These are phyloP conservation scores for Caenorhabditis becei DNA, from an alignment of 2,888 invertebrate species.

Conservation along the genomic window DNA sequence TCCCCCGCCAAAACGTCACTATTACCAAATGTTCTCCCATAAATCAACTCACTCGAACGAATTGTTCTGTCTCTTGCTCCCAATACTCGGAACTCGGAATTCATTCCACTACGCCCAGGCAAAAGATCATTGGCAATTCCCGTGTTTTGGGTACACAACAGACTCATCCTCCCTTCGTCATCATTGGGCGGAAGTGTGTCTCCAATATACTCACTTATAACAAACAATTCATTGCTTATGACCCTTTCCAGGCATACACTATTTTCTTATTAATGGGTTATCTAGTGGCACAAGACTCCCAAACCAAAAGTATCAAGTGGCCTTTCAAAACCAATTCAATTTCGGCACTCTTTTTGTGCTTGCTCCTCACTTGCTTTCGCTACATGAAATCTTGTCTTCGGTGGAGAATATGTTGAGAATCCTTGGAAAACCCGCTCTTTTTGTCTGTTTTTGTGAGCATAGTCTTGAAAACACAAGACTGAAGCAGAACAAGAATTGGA, in stretches of 20 bases:
- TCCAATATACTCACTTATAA: constrained; percentile 17
- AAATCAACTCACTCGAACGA: constrained; percentile 24
- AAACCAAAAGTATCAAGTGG: constrained; percentile 65
- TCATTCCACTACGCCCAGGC: background rate
- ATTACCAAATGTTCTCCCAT: constrained; percentile 18
- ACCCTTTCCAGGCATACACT: constrained; percentile 19
- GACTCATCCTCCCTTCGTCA: constrained; percentile 6
- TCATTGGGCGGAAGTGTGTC: constrained; percentile 16
- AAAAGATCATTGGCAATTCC: constrained; percentile 15
- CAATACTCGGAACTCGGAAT: constrained; percentile 1
- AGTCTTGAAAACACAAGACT: too few relatives aligned
- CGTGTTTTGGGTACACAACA: constrained; percentile 7
- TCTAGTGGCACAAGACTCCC: constrained; percentile 36
- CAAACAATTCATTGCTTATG: constrained; percentile 55
- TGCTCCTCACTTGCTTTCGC: constrained; percentile 23
- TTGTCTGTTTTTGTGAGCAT: too few relatives aligned
- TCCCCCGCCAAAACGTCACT: constrained; percentile 11
- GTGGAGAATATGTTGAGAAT: constrained; percentile 1
- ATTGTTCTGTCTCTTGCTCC: constrained; percentile 6
- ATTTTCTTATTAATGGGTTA: constrained; percentile 60
- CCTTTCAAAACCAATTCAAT: constrained; percentile 62
- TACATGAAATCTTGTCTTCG: constrained; percentile 26
- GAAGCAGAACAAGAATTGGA: background rate
- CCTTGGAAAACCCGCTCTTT: background rate
- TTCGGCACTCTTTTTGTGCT: constrained; percentile 55